phyloP scores from a whole-genome alignment of 2,797 vertebrate species.

The Peromyscus melanophrys region DNA sequence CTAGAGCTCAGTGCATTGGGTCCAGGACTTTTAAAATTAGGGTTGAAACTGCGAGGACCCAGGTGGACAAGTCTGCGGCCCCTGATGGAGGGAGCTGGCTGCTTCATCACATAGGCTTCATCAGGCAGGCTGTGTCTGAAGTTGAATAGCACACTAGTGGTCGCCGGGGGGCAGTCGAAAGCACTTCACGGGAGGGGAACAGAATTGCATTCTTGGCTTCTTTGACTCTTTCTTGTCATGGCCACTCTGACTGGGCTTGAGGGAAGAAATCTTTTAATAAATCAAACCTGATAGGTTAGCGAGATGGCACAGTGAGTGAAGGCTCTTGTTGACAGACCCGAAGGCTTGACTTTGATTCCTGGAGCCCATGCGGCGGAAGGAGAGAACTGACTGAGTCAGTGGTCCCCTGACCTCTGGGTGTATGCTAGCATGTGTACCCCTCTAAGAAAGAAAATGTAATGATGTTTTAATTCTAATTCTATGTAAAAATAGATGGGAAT shows the following conservation, averaged over 20 bases:
- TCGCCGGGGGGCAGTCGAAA: too few relatives aligned
- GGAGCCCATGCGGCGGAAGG: background rate
- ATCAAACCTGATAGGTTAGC: too few relatives aligned
- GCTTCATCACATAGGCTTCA: background rate
- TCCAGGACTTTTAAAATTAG: background rate
- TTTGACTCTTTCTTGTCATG: background rate
- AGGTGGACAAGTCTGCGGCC: background rate
- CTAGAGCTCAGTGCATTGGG: background rate
- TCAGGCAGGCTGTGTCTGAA: background rate
- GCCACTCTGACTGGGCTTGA: background rate
- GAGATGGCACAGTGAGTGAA: background rate
- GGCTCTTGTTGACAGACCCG: background rate
- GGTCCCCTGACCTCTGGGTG: background rate
- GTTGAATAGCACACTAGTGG: background rate
- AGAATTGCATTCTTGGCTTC: background rate
- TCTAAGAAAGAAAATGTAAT: background rate
- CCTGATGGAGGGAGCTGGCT: background rate
- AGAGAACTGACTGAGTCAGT: background rate
- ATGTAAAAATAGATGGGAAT: background rate
- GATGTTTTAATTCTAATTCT: background rate
- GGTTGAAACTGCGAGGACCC: background rate
- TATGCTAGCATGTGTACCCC: background rate
- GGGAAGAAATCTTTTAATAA: slow-evolving; percentile 9
- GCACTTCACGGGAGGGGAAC: background rate
- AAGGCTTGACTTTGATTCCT: background rate